Percentiles rank a stretch among this genome's conserved stretches.
phyloP scores from a whole-genome alignment of 2,113 vertebrate species.

The Cisticola juncidis region DNA sequence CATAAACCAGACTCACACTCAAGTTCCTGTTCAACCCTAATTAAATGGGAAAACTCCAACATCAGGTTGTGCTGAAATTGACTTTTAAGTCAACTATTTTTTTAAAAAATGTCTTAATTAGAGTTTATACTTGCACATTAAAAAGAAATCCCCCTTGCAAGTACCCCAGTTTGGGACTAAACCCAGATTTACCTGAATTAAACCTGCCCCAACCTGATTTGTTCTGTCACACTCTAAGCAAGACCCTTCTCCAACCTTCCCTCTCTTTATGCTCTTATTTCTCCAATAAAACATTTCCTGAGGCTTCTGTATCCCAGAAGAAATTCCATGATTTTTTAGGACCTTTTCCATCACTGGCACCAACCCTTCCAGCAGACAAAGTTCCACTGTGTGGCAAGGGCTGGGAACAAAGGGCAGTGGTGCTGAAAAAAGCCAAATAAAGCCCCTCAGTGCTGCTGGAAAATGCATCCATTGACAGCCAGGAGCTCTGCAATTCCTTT shows the following conservation, averaged over 20 bases:
- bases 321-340: not conserved
- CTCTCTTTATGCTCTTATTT: not conserved
- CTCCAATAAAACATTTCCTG: not conserved
- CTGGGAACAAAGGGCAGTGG: not conserved
- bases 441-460: not conserved
- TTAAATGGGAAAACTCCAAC: not conserved
- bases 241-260: not conserved
- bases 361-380: not conserved
- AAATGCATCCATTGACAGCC: not conserved
- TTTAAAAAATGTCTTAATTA: fast-evolving
- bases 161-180: not conserved
- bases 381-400: not conserved
- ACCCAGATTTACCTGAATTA: not conserved
- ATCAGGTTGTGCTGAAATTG: not conserved
- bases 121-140: not conserved
- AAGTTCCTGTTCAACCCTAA: not conserved
- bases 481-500: not conserved
- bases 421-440: not conserved
- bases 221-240: not conserved
- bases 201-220: not conserved
- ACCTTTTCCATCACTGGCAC: not conserved
- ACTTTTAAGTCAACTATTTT: not conserved
- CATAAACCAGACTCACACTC: not conserved
- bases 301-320: not conserved
- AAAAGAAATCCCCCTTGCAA: not conserved